Conservation (phyloP, 2,797 vertebrate species). For the Coccyzus lansbergi region DNA sequence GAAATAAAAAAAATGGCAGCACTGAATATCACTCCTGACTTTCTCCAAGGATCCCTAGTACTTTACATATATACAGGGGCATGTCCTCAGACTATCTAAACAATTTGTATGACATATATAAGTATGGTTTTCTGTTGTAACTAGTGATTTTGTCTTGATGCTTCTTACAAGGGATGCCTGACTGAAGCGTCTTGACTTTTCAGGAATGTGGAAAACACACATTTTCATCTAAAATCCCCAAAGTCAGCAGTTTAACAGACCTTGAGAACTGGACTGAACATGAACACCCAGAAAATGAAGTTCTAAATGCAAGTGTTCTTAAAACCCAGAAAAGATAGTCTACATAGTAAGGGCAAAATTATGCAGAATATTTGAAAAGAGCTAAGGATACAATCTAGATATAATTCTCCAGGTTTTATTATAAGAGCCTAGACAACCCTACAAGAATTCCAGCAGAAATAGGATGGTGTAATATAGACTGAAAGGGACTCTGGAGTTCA, state of each 20-base stretch:
- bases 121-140: neutral
- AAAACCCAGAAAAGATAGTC: neutral
- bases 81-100: neutral
- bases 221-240: neutral
- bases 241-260: neutral
- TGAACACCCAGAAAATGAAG: neutral
- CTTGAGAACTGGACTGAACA: neutral
- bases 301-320: neutral
- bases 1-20: neutral
- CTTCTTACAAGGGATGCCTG: neutral
- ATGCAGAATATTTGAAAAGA: neutral
- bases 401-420: neutral
- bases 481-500: neutral
- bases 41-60: neutral
- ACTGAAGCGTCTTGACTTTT: neutral
- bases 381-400: neutral
- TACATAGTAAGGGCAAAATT: neutral
- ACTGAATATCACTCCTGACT: neutral
- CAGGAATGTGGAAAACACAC: neutral
- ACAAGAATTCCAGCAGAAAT: neutral
- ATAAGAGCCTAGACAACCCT: neutral
- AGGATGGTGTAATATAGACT: neutral
- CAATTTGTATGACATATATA: neutral
- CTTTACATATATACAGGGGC: neutral
- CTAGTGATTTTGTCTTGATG: neutral